A percentile compares a stretch with the other conserved stretches of the same genome.
These are phyloP conservation scores for Ophioninae sp. DNA, from an alignment of 2,888 invertebrate species.

Conservation along the genomic window DNA sequence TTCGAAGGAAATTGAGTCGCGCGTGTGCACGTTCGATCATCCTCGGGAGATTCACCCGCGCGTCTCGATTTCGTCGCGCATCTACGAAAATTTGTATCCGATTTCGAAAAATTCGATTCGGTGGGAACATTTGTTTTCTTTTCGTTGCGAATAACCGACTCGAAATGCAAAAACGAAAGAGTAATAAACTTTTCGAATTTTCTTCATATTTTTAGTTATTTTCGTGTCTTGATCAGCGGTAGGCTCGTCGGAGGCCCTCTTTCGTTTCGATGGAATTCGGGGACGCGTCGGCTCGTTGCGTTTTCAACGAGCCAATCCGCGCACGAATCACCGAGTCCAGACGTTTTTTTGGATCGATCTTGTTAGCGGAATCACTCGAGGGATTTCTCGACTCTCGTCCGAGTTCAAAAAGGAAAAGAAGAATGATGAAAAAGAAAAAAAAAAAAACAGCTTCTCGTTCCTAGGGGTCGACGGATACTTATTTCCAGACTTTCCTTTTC, in stretches of 20 bases:
- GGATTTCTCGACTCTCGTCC: background rate
- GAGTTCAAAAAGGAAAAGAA: background rate
- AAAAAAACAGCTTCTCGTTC: background rate
- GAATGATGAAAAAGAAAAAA: background rate
- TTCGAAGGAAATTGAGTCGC: background rate
- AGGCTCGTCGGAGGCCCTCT: too few relatives aligned
- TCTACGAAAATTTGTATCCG: background rate
- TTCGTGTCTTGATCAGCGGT: too few relatives aligned
- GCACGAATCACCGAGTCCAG: background rate
- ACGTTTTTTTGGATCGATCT: background rate
- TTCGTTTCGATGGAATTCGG: too few relatives aligned
- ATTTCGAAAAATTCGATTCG: too few relatives aligned
- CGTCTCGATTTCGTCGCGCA: background rate
- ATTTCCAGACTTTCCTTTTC: background rate
- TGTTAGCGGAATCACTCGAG: background rate
- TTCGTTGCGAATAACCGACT: too few relatives aligned
- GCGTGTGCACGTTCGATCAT: background rate
- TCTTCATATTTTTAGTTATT: too few relatives aligned
- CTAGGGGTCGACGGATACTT: background rate
- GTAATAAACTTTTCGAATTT: too few relatives aligned
- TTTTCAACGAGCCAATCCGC: too few relatives aligned
- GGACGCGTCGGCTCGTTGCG: too few relatives aligned
- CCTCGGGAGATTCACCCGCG: background rate
- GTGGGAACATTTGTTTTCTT: too few relatives aligned
- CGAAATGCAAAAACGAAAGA: too few relatives aligned